Conservation (phyloP, 2,797 vertebrate species). For the Gymnothorax javanicus region DNA sequence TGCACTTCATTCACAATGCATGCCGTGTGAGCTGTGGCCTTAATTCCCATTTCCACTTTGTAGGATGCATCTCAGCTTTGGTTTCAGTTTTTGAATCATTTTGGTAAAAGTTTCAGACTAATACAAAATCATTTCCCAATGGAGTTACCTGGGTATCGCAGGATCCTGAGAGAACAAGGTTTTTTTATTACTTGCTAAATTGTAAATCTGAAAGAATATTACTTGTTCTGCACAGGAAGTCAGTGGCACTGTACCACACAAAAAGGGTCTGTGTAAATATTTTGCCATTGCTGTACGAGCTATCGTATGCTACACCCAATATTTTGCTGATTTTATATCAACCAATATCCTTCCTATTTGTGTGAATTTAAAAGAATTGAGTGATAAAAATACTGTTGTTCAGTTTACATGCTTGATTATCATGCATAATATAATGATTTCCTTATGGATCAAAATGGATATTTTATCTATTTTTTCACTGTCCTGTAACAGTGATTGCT, state of each 20-base stretch:
- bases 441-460: constrained; percentile 57
- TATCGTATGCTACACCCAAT: neutral
- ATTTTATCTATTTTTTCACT: neutral
- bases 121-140: neutral
- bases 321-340: neutral
- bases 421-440: neutral
- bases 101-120: neutral
- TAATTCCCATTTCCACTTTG: neutral
- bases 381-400: neutral
- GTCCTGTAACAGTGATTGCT: neutral
- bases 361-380: neutral
- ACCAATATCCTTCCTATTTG: neutral
- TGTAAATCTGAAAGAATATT: neutral
- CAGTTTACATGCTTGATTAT: neutral
- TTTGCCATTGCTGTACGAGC: neutral
- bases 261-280: neutral
- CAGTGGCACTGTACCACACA: neutral
- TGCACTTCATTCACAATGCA: neutral
- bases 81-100: neutral
- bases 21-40: neutral
- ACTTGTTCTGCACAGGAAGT: neutral
- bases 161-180: neutral
- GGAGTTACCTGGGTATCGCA: neutral
- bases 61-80: neutral
- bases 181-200: neutral